Base-by-base conservation (phyloP, 2,888 invertebrate species). In the Falcaria lacertinaria region DNA sequence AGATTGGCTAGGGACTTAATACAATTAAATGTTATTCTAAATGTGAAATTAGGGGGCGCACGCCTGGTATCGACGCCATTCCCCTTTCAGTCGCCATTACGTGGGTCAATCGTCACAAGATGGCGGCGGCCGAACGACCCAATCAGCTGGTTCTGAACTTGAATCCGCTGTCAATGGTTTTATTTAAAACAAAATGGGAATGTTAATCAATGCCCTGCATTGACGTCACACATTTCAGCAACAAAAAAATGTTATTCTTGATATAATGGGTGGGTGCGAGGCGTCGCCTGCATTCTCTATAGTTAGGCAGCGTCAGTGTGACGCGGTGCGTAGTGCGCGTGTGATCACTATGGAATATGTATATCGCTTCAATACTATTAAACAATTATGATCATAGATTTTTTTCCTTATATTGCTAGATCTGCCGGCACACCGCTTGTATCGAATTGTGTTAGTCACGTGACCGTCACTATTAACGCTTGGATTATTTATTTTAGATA, bases 401-500 rank as follows among this genome's bases (percentile, higher is more conserved):
- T 75, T 77, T 73, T 73, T 72, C 68, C 66, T 64, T 64, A 28
- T 69, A 65, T 71, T 57, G 64, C 66, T 76, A 78, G 84, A 84
- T 84, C 84, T 82, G 86, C 78, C 73, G 73, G 65, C 69, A 66
- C 66, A 64, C 74, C 66, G 82, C 81, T 83, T 79, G 54, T 65
- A 65, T 68, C 54, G 57, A 70, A 64, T 71, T 69, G 76, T 67
- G 72, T 63, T 60, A 61, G 69, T 68, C 65, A 61, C 58, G 65
- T 68, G 73, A 76, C 68, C 60, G 63, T 74, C 64, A 64, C 63
- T 68, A n/a, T 52, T 70, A 69, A 62, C 55, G 82, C 81, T 82
- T 80, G 57, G 62, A 73, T 83, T 78, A 83, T 85, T 85, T 85
- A 83, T 85, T 77, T 75, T 80, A 79, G 79, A 67, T 67, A 66